Evolutionary conservation across 2,113 vertebrate species (phyloP).

Genomic region (Protobothrops mucrosquamatus): DNA sequence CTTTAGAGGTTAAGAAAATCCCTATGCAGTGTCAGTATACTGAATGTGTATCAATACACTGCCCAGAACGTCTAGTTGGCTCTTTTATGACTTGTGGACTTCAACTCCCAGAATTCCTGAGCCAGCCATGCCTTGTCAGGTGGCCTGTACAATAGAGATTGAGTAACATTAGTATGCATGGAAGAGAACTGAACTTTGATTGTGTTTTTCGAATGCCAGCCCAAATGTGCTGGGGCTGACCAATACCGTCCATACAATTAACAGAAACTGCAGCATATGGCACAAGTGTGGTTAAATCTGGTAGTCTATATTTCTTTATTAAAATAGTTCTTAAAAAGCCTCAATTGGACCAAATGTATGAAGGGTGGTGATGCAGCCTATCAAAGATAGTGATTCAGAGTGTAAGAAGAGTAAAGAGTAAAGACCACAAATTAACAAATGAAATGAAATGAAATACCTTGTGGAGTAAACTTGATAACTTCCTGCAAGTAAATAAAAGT

Average conservation of each 20-base stretch:
- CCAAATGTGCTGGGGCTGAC: background rate
- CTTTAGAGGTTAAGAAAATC: background rate
- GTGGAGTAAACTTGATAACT: background rate
- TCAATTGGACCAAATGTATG: background rate
- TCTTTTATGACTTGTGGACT: no score
- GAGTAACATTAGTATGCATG: background rate
- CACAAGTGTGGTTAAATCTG: background rate
- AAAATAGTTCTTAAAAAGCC: background rate
- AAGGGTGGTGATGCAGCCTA: background rate
- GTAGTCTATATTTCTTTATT: background rate
- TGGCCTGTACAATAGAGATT: background rate
- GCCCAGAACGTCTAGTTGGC: background rate
- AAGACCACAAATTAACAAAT: background rate
- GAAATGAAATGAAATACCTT: background rate
- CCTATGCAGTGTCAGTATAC: background rate
- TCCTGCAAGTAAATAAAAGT: background rate
- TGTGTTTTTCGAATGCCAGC: background rate
- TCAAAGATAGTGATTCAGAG: background rate
- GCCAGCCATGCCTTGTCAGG: background rate
- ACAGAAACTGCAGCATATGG: background rate
- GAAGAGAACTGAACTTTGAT: background rate
- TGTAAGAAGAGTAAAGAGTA: background rate
- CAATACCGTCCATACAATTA: background rate
- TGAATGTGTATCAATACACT: background rate
- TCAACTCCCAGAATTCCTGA: no score